phyloP scores from a whole-genome alignment of 2,888 invertebrate genomes.

The Thymelicus sylvestris region DNA sequence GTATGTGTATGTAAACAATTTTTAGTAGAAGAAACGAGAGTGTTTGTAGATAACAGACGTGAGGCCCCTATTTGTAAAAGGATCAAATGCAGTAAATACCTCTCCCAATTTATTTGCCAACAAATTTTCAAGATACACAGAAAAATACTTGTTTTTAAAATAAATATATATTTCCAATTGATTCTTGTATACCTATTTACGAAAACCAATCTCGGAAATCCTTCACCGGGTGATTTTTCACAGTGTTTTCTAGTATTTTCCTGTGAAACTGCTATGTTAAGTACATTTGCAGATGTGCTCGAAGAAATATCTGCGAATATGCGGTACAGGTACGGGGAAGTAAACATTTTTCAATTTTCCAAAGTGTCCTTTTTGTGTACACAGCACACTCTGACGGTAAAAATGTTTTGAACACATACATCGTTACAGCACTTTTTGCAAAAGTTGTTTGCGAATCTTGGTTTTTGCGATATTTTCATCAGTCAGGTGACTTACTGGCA shows the following conservation, averaged over 20 bases:
- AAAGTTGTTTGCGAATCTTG: background rate
- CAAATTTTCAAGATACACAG: too few species aligned
- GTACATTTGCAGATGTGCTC: conserved; percentile 17
- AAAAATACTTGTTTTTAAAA: background rate
- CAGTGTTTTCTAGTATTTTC: conserved; percentile 4
- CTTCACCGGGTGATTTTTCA: conserved; percentile 11
- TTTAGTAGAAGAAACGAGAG: too few species aligned
- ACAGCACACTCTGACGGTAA: background rate
- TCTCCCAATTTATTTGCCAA: too few species aligned
- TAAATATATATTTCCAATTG: background rate
- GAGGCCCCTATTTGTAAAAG: too few species aligned
- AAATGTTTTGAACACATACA: conserved; percentile 1
- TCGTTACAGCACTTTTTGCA: background rate
- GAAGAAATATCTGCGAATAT: background rate
- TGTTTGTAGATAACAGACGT: too few species aligned
- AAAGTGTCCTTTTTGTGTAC: conserved; percentile 6
- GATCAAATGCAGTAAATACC: too few species aligned
- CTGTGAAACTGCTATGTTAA: conserved; percentile 12
- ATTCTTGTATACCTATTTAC: conserved; percentile 8
- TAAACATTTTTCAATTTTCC: conserved; percentile 15
- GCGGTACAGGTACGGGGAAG: background rate
- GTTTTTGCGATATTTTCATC: conserved; percentile 1
- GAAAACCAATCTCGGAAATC: conserved; percentile 30
- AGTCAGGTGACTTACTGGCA: conserved; percentile 5
- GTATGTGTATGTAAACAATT: too few species aligned